These are phyloP conservation scores for Crepidodera aurea DNA, from an alignment of 2,888 invertebrate genomes.

Conservation along the genomic window DNA sequence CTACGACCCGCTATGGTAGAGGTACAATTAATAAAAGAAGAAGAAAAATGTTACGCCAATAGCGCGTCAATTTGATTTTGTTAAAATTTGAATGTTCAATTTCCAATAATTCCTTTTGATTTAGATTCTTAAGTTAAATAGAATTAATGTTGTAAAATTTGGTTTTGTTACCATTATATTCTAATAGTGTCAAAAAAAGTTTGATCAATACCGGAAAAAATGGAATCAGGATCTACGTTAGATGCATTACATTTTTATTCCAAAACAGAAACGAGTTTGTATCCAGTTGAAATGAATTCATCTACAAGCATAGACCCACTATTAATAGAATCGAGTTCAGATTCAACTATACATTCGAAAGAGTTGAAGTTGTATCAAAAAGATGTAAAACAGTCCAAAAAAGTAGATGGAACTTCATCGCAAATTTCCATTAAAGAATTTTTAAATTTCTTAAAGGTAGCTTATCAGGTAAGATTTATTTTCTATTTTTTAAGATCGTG, in stretches of 20 bases:
- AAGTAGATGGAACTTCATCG: slow-evolving; percentile 47
- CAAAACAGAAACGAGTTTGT: slow-evolving; percentile 4
- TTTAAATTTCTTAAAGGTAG: slow-evolving; percentile 76
- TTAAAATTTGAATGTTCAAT: slow-evolving; percentile 18
- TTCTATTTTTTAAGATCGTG: no score
- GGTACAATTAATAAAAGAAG: background rate
- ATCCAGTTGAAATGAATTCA: slow-evolving; percentile 10
- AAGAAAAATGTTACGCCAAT: background rate
- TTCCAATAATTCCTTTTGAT: background rate
- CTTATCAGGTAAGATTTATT: slow-evolving; percentile 69
- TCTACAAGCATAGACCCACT: slow-evolving; percentile 2
- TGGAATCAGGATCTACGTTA: slow-evolving; percentile 25
- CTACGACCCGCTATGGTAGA: no score
- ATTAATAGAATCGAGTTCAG: background rate
- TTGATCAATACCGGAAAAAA: slow-evolving; percentile 35
- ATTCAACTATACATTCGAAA: background rate
- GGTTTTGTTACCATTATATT: background rate
- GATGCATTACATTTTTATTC: background rate
- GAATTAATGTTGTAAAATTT: background rate
- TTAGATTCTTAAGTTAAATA: background rate
- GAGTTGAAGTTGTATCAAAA: background rate
- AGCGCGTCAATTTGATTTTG: slow-evolving; percentile 4
- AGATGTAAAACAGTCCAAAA: background rate
- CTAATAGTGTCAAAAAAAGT: slow-evolving; percentile 10
- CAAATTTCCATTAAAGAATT: slow-evolving; percentile 76